Conservation (phyloP, 53 echinoderm and acorn worm genomes). For the Temnopleurus reevesii region DNA sequence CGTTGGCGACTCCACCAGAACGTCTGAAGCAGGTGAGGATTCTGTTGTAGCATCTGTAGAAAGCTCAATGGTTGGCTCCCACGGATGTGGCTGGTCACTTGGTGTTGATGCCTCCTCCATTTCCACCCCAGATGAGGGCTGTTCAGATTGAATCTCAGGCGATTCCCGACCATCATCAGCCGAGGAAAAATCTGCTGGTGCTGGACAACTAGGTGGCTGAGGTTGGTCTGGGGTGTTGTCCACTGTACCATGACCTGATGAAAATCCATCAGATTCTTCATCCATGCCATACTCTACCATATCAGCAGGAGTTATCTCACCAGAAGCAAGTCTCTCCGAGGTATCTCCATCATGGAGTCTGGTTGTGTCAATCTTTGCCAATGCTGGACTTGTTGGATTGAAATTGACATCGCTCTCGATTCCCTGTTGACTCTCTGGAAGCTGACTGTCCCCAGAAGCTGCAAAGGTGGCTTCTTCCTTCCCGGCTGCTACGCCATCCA, state of each 20-base stretch:
- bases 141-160: slow-evolving; percentile 67
- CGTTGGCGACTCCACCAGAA: slow-evolving; percentile 61
- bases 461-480: neutral
- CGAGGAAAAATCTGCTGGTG: slow-evolving; percentile 21
- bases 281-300: slow-evolving; percentile 75
- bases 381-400: slow-evolving; percentile 39
- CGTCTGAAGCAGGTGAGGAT: slow-evolving; percentile 37
- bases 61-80: slow-evolving; percentile 85
- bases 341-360: slow-evolving; percentile 45
- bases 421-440: slow-evolving; percentile 82
- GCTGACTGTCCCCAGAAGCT: slow-evolving; percentile 58
- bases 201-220: slow-evolving; percentile 50
- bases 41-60: slow-evolving; percentile 60
- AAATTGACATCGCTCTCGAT: slow-evolving; percentile 59
- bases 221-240: slow-evolving; percentile 64
- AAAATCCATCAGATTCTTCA: slow-evolving; percentile 53
- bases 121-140: slow-evolving; percentile 71
- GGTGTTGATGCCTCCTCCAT: slow-evolving; percentile 76
- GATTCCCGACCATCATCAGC: slow-evolving; percentile 41
- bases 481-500: slow-evolving; percentile 12
- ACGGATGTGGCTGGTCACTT: slow-evolving; percentile 73
- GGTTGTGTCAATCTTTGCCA: slow-evolving; percentile 13
- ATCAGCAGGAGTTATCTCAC: slow-evolving; percentile 78
- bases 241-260: slow-evolving; percentile 67
- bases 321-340: slow-evolving; percentile 64